Conservation (phyloP, 2,113 vertebrate species). For the Prionailurus bengalensis region DNA sequence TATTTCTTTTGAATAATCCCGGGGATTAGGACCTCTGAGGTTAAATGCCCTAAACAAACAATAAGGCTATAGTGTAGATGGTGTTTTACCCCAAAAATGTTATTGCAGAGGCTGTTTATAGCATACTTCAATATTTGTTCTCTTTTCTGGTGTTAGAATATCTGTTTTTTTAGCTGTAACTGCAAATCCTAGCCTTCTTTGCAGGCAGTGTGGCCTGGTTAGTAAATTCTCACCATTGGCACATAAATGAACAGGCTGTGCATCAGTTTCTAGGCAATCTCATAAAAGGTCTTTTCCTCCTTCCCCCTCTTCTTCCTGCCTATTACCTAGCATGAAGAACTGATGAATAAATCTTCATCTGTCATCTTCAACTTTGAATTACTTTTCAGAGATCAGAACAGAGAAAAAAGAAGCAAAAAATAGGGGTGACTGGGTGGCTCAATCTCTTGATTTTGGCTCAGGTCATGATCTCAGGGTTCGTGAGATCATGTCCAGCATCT, state of each 20-base stretch:
- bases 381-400: background rate
- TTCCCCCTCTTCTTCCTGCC: background rate
- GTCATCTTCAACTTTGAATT: background rate
- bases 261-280: background rate
- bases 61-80: fast-evolving
- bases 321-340: background rate
- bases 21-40: background rate
- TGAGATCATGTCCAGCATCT: too few species aligned
- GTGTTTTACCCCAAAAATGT: background rate
- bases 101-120: background rate
- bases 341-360: background rate
- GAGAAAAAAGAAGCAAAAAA: background rate
- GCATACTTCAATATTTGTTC: background rate
- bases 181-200: background rate
- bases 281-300: background rate
- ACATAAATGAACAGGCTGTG: background rate
- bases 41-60: background rate
- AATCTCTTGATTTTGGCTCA: too few species aligned
- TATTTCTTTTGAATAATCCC: background rate
- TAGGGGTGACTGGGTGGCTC: background rate
- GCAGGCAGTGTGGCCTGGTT: background rate
- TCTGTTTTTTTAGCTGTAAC: background rate
- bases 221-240: background rate
- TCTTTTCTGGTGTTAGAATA: background rate
- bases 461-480: too few species aligned